Evolutionary conservation across 2,113 vertebrate genomes (phyloP), one percentile per base, ranked within the genome.

Genomic region (Prolemur simus): DNA sequence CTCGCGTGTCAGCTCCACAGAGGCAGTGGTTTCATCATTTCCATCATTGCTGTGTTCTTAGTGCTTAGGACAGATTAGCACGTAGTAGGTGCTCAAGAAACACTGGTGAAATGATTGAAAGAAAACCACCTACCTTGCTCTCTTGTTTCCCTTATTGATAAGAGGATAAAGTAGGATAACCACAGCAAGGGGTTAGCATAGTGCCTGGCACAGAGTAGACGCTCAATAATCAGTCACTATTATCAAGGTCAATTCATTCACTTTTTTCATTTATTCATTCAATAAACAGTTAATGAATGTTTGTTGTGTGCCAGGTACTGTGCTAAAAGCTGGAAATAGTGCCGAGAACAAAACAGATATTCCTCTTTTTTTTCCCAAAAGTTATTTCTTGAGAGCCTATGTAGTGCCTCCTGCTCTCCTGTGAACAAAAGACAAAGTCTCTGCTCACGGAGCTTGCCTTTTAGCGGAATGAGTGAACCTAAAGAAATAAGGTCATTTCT

Each of bases 1-100:
- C 69, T 32, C 9, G 29, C 80, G 29, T 0, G 4, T 45, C 29
- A 10, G 17, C 45, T 25, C 56, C 39, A 1, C 32, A 0, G 64
- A 56, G n/a, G 5, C 42, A 32, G n/a, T 4, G 32, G 15, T 71
- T 69, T 52, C 11, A 3, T 10, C 14, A 0, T 68, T 89, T 63
- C n/a, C 52, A 27, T 49, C 45, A n/a, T 20, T 39, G 42, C 74
- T 39, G 6, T 68, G 14, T 74, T n/a, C 76, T 77, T 34, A 11
- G 73, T 37, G 39, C 56, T 74, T 52, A 37, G 39, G 54, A 39
- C 29, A 52, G 91, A n/a, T 20, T 14, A 39, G 56, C 39, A 18
- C 63, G 4, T 1, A 71, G 76, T 37, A 93, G 89, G 73, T 76
- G 66, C 74, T 42, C 60, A 29, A 21, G 81, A 58, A 78, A 63